Base-by-base conservation (phyloP, 1,140 invertebrate species). In the Polypedilum pembai region DNA sequence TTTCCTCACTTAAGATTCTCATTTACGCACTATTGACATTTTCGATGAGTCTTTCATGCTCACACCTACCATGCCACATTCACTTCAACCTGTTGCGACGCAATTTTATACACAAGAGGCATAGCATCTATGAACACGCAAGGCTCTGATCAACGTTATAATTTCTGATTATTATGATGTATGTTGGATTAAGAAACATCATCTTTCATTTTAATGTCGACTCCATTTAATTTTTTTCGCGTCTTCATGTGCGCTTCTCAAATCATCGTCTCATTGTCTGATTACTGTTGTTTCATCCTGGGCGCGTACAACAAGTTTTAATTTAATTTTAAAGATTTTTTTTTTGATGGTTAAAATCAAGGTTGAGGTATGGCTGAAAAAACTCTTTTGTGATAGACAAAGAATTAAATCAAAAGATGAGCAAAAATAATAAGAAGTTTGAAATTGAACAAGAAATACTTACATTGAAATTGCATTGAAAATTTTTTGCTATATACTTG, bases 221-320 rank as follows among this genome's bases (percentile, higher is more conserved):
- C 12, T 56, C n/a, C 12, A 56, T 56, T 56, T 56, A 56, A n/a
- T 56, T 56, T n/a, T n/a, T n/a, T 56, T 56, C n/a, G n/a, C n/a
- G n/a, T n/a, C n/a, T n/a, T n/a, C n/a, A n/a, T n/a, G n/a, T 12
- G n/a, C 45, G 45, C 12, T 56, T 1, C 15, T 33, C 24, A 33
- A 33, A 1, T 33, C 24, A 1, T 33, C 24, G 24, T 33, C 24
- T 33, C 24, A 33, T 33, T 33, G 24, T 33, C 24, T 33, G 24
- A 5, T 5, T 33, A 5, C 24, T 33, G 24, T 33, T 33, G 45
- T 56, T 56, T 56, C 45, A 56, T 56, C 45, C 12, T 56, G 45
- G 45, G 45, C n/a, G 45, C 45, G 45, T 56, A 56, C 12, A 56
- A 56, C 45, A 56, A 56, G 45, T 56, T 56, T 56, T 56, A 56